These are phyloP conservation scores for Acrobasis repandana DNA, from an alignment of 2,888 invertebrate genomes.

Conservation along the genomic window DNA sequence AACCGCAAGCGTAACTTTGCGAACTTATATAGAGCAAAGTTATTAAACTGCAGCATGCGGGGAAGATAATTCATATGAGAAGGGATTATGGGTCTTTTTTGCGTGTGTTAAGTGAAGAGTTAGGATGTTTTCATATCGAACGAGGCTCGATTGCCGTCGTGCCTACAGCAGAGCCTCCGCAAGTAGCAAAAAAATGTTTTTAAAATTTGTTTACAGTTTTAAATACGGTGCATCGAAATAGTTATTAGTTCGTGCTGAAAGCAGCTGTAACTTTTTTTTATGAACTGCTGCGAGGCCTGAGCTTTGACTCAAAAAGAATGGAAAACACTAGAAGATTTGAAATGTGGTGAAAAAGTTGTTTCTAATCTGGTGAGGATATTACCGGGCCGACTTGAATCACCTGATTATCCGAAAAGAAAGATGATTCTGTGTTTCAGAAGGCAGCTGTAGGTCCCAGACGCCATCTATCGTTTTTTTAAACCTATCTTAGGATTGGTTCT, in stretches of 20 bases:
- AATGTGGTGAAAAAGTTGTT: no score
- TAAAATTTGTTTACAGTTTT: constrained; percentile 1
- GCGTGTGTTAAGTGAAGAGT: neutral
- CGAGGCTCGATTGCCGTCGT: constrained; percentile 27
- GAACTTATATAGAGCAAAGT: constrained; percentile 27
- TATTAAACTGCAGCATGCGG: constrained; percentile 20
- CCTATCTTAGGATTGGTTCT: no score
- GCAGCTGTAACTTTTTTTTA: neutral
- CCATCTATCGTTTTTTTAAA: no score
- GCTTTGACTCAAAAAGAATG: no score
- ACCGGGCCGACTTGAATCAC: no score
- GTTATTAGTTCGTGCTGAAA: neutral
- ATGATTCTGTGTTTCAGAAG: no score
- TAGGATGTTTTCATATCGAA: constrained; percentile 24
- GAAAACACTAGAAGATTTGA: no score
- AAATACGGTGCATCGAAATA: neutral
- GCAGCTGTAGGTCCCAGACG: no score
- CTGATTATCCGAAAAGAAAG: no score
- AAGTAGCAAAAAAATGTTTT: constrained; percentile 15
- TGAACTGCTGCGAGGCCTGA: no score
- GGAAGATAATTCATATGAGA: constrained; percentile 3
- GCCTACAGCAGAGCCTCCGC: constrained; percentile 19
- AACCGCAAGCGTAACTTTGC: constrained; percentile 16
- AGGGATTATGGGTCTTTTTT: neutral
- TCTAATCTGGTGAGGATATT: no score